A percentile compares a stretch with the other conserved stretches of the same genome.
These are phyloP conservation scores for Xenopus tropicalis DNA, from an alignment of 2,113 vertebrate genomes.

Conservation along the genomic window UCB_Xtro_10.0 CM004445.2:67182001-67182500, in stretches of 20 bases:
- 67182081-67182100: not conserved
- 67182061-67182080: too few species aligned
- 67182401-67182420: constrained; percentile 44
- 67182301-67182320: constrained; percentile 49
- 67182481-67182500: constrained; percentile 41
- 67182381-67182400: constrained; percentile 42
- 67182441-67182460: constrained; percentile 43
- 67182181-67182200: constrained; percentile 60
- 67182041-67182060: too few species aligned
- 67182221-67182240: constrained; percentile 57
- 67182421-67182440: constrained; percentile 41
- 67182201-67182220: constrained; percentile 62
- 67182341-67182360: constrained; percentile 48
- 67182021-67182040: too few species aligned
- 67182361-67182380: not conserved
- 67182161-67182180: constrained; percentile 59
- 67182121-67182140: constrained; percentile 56
- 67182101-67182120: constrained; percentile 27
- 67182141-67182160: constrained; percentile 59
- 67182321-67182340: constrained; percentile 42
- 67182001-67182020: too few species aligned
- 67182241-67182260: constrained; percentile 50
- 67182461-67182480: constrained; percentile 43
- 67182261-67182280: constrained; percentile 52
- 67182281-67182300: constrained; percentile 53